phyloP scores from a whole-genome alignment of 2,113 vertebrate genomes.

The Miniopterus natalensis region DNA sequence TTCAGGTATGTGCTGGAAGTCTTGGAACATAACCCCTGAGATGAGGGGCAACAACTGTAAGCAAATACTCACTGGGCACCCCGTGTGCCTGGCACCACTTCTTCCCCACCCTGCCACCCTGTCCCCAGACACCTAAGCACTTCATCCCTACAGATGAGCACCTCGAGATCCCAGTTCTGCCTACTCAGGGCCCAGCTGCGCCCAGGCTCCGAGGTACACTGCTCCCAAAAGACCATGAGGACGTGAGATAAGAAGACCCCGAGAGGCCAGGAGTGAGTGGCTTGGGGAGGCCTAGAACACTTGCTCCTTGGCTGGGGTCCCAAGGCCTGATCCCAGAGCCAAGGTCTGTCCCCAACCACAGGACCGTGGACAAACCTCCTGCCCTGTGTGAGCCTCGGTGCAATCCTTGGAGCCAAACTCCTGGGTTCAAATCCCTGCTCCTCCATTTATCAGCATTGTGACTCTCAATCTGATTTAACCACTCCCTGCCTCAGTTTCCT shows the following conservation, averaged over 20 bases:
- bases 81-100: accelerated
- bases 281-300: neutral
- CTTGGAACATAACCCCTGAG: too few species aligned
- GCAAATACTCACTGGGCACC: neutral
- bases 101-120: neutral
- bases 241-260: neutral
- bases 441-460: neutral
- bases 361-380: neutral
- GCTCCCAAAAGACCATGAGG: neutral
- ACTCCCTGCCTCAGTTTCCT: neutral
- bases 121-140: neutral
- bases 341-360: neutral
- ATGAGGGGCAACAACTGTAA: neutral
- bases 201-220: neutral
- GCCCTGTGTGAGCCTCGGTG: neutral
- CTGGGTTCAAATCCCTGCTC: neutral
- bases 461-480: neutral
- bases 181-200: neutral
- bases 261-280: neutral
- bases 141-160: neutral
- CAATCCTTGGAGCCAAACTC: neutral
- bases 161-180: neutral
- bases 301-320: neutral
- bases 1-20: neutral
- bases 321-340: neutral